phyloP scores from a whole-genome alignment of 35 echinoderm and acorn worm species.

The Heliocidaris erythrogramma region DNA sequence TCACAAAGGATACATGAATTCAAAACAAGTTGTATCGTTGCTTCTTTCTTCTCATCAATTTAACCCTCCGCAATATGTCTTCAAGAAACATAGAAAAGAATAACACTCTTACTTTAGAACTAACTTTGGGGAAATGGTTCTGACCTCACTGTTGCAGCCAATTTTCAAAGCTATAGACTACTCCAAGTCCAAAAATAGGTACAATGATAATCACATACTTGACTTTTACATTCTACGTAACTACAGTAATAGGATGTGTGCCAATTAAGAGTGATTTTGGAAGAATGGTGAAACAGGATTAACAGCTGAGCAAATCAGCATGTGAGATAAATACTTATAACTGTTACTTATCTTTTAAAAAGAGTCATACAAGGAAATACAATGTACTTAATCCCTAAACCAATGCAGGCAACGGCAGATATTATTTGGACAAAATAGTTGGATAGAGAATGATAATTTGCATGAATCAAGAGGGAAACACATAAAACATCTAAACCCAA shows the following conservation, averaged over 20 bases:
- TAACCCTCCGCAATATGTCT: too few species aligned
- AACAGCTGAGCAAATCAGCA: background rate
- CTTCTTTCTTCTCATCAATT: too few species aligned
- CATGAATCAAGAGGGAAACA: background rate
- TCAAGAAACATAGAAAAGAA: too few species aligned
- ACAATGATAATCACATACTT: too few species aligned
- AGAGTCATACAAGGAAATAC: background rate
- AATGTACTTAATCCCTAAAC: background rate
- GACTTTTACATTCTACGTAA: too few species aligned
- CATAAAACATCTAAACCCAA: conserved; percentile 17
- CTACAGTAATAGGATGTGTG: too few species aligned
- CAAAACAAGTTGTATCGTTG: too few species aligned
- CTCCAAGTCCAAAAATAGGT: background rate
- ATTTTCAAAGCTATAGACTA: background rate
- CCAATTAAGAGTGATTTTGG: too few species aligned
- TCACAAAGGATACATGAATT: too few species aligned
- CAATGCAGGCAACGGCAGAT: background rate
- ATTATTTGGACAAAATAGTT: background rate
- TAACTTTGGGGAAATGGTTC: background rate
- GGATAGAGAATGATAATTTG: background rate
- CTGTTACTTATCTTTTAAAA: background rate
- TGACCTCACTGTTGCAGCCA: background rate
- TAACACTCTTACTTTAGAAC: too few species aligned
- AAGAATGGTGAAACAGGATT: background rate
- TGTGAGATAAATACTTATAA: background rate